phyloP scores from a whole-genome alignment of 2,888 invertebrate species.

The Drosophila tripunctata region DNA sequence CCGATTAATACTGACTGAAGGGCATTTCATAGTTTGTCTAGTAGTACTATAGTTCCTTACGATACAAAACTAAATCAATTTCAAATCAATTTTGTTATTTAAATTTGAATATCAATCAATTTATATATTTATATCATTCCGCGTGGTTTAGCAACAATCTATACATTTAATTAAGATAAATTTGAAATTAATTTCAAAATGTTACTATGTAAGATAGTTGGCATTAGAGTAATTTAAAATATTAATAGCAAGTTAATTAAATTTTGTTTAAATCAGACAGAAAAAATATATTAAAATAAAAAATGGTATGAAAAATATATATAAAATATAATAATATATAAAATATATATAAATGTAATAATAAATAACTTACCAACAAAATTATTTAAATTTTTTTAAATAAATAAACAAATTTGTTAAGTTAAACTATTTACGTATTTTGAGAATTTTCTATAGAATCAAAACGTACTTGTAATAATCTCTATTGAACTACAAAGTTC shows the following conservation, averaged over 20 bases:
- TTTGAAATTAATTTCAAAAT: background rate
- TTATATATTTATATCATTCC: background rate
- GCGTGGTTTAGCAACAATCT: background rate
- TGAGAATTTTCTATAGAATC: no score
- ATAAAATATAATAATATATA: no score
- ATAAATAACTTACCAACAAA: no score
- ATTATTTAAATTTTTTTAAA: no score
- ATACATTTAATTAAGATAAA: conserved; percentile 2
- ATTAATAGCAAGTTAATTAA: background rate
- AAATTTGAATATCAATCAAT: background rate
- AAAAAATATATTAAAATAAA: background rate
- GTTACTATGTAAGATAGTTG: background rate
- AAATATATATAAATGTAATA: no score
- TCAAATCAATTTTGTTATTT: background rate
- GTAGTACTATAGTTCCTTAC: background rate
- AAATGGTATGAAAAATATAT: no score
- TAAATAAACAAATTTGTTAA: no score
- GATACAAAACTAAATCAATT: background rate
- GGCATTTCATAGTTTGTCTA: background rate
- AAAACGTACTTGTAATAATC: no score
- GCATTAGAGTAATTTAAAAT: background rate
- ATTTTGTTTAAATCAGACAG: background rate
- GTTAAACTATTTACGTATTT: no score
- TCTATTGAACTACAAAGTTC: background rate
- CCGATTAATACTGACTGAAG: conserved; percentile 20